A percentile compares a stretch with the other conserved stretches of the same genome.
These are phyloP conservation scores for Argyra leucocephala DNA, from an alignment of 2,888 invertebrate genomes.

Conservation along the genomic window DNA sequence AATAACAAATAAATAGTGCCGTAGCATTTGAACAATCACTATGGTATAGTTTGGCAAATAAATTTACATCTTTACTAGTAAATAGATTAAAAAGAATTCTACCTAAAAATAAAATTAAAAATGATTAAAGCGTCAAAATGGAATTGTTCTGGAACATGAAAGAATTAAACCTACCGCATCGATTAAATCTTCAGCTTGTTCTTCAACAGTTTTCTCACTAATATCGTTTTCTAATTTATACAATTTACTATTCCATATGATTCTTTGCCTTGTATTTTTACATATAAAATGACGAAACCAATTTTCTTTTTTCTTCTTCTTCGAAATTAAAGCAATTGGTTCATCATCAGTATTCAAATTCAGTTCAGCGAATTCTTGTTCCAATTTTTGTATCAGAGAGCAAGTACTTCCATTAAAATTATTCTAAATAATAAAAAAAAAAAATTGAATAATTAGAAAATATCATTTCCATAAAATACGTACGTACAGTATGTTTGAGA, in stretches of 20 bases:
- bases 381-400: neutral
- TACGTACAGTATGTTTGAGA: too few species aligned
- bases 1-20: too few species aligned
- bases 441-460: too few species aligned
- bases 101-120: neutral
- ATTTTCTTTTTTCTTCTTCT: slow-evolving; percentile 23
- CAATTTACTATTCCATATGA: slow-evolving; percentile 40
- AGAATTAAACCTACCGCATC: slow-evolving; percentile 31
- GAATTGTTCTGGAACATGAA: neutral
- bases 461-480: too few species aligned
- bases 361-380: neutral
- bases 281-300: slow-evolving; percentile 36
- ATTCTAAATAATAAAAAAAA: neutral
- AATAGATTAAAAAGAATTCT: too few species aligned
- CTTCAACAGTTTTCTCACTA: slow-evolving; percentile 34
- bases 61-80: too few species aligned
- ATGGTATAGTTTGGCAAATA: too few species aligned
- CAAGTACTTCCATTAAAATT: neutral
- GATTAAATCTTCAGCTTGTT: slow-evolving; percentile 41
- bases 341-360: neutral
- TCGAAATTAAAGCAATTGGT: neutral
- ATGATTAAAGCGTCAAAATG: neutral
- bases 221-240: slow-evolving; percentile 31
- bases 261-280: slow-evolving; percentile 32
- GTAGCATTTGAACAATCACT: too few species aligned